A percentile compares a stretch with the other conserved stretches of the same genome.
These are phyloP conservation scores for Apis laboriosa DNA, from an alignment of 1,140 invertebrate species.

Conservation along the genomic window DNA sequence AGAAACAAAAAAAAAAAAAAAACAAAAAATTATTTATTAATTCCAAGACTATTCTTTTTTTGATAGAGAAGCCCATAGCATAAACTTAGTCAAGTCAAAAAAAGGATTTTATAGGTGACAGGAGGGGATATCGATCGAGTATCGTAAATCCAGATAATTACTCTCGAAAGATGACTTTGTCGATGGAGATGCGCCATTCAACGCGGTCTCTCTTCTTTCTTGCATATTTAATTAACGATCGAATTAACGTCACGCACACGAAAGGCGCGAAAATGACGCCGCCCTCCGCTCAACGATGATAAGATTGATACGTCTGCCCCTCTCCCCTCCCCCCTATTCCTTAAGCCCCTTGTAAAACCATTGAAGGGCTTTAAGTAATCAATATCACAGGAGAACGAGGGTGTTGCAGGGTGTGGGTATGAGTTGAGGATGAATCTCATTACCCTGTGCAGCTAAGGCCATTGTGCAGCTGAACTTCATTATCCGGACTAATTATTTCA, in stretches of 20 bases:
- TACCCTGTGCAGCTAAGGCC: constrained; percentile 66
- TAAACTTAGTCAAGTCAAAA: not conserved
- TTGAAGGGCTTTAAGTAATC: constrained; percentile 65
- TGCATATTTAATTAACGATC: constrained; percentile 31
- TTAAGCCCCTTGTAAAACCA: constrained; percentile 47
- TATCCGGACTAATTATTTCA: constrained; percentile 80
- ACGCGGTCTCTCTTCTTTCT: not conserved
- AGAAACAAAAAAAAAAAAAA: not conserved
- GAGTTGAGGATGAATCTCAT: constrained; percentile 66
- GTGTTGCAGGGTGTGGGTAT: constrained; percentile 5
- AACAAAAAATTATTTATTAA: too few relatives aligned
- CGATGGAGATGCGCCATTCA: not conserved
- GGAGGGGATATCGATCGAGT: not conserved
- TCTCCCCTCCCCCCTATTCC: not conserved
- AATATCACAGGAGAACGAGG: constrained; percentile 70
- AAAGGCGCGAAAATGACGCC: constrained; percentile 27
- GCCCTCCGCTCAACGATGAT: constrained; percentile 38
- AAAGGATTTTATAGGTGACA: too few relatives aligned
- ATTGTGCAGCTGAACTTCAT: constrained; percentile 77
- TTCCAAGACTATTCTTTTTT: not conserved
- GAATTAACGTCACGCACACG: constrained; percentile 23
- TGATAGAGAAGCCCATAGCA: too few relatives aligned
- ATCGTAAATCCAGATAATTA: not conserved
- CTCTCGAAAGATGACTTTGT: not conserved
- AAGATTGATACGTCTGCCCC: constrained; percentile 56